Base-by-base conservation (phyloP, 2,113 vertebrate species). In the Dicerorhinus sumatrensis region DNA sequence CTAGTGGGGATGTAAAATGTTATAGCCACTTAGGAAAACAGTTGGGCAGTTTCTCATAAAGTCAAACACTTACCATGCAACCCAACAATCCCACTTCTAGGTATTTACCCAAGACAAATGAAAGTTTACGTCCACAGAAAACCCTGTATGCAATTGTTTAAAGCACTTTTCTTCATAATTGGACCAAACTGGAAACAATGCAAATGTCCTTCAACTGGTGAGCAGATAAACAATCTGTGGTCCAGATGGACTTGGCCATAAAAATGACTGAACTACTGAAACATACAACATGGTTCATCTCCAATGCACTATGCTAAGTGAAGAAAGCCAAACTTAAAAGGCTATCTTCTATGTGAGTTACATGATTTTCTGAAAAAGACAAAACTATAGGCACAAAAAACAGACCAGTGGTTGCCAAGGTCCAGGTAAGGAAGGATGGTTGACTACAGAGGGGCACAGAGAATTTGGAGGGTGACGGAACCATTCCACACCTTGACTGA, bases 341-440 rank as follows among this genome's bases (percentile, higher is more conserved):
- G 5, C 54, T 46, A 3, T 21, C 58, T 69, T 63, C 42, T 72
- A 14, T 29, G 17, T 0, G 11, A 79, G 48, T 62, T 48, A 5
- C 1, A 2, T 3, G 29, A 48, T 51, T 85, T 84, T 94, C 82
- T 94, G 89, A 58, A 81, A 84, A 81, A 94, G 31, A 70, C 48
- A 65, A 60, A 91, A 20, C 48, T 58, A 10, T 1, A 17, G 48
- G 31, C 8, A 48, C 42, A 69, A 51, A 69, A 88, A 46, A 62
- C 58, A 69, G 58, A 48, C 51, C 6, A 29, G 72, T 3, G 46
- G 39, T 51, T 29, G 14, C 39, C 42, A 87, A 23, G 56, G 69
- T 48, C 36, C 75, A 12, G 58, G 39, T 16, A n/a, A 23, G 39
- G 69, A 76, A 60, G 39, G 75, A 72, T 6, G 48, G 23, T 6